Evolutionary conservation across 2,113 vertebrate species (phyloP).

Genomic region (Megaceryle maxima): DNA sequence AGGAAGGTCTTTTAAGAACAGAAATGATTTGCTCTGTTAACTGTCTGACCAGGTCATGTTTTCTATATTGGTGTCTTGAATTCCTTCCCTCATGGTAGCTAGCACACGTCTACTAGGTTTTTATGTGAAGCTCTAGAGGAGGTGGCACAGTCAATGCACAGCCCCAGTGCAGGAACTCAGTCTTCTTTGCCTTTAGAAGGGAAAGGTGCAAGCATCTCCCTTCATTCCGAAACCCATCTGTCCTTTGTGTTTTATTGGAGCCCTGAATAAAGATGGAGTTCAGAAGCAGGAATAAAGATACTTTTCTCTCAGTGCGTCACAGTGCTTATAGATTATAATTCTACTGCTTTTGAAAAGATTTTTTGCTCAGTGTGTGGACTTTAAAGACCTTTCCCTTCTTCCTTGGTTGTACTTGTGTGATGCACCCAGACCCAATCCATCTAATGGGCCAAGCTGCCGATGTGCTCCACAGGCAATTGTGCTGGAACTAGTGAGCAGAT

Average conservation of each 20-base stretch:
- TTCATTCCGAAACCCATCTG: background rate
- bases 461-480: fast-evolving
- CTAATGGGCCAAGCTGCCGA: background rate
- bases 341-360: background rate
- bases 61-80: background rate
- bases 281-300: background rate
- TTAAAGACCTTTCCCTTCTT: background rate
- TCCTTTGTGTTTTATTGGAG: background rate
- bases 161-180: background rate
- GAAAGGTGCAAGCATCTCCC: background rate
- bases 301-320: background rate
- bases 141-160: background rate
- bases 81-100: background rate
- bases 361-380: background rate
- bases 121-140: background rate
- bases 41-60: background rate
- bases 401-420: background rate
- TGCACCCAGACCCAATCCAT: fast-evolving
- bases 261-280: background rate
- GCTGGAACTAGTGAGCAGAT: background rate
- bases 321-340: background rate
- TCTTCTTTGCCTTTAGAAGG: background rate
- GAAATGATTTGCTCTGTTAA: background rate
- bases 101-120: background rate
- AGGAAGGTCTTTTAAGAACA: background rate